Evolutionary conservation across 2,113 vertebrate genomes (phyloP).

Genomic region (Caranx ignobilis): DNA sequence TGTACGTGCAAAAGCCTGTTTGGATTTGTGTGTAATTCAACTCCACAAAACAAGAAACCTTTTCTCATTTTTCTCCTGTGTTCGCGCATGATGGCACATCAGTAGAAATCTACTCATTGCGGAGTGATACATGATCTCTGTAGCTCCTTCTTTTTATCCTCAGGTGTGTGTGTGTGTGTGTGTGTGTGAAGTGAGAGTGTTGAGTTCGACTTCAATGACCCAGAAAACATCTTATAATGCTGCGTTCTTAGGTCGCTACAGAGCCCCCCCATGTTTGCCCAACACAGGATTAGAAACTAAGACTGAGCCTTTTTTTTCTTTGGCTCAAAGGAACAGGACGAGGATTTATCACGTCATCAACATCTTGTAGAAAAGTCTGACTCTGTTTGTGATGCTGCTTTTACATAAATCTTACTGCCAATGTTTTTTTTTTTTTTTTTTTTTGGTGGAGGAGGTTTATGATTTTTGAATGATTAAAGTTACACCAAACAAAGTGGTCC

Average conservation of each 20-base stretch:
- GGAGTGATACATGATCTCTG: conserved; percentile 13
- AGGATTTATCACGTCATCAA: neutral
- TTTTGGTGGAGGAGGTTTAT: neutral
- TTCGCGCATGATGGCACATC: conserved; percentile 5
- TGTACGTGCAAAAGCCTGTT: conserved; percentile 24
- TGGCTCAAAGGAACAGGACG: neutral
- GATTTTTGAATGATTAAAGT: neutral
- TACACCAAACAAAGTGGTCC: neutral
- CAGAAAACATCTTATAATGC: conserved; percentile 62
- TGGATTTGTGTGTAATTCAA: conserved; percentile 53
- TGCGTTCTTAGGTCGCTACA: conserved; percentile 29
- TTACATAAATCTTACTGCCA: neutral
- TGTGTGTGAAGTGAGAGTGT: conserved; percentile 39
- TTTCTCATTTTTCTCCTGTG: neutral
- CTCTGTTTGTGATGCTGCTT: neutral
- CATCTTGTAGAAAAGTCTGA: neutral
- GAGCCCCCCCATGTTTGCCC: conserved; percentile 39
- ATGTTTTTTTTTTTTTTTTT: too few species aligned
- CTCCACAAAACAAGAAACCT: conserved; percentile 5
- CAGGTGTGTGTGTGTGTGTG: conserved; percentile 39
- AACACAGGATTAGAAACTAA: conserved; percentile 54
- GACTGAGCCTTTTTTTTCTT: conserved; percentile 13
- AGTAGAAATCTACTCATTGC: conserved; percentile 10
- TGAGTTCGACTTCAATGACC: conserved; percentile 57
- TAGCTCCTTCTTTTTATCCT: neutral